Base-by-base conservation (phyloP, 2,888 invertebrate species). In the Theretra japonica region DNA sequence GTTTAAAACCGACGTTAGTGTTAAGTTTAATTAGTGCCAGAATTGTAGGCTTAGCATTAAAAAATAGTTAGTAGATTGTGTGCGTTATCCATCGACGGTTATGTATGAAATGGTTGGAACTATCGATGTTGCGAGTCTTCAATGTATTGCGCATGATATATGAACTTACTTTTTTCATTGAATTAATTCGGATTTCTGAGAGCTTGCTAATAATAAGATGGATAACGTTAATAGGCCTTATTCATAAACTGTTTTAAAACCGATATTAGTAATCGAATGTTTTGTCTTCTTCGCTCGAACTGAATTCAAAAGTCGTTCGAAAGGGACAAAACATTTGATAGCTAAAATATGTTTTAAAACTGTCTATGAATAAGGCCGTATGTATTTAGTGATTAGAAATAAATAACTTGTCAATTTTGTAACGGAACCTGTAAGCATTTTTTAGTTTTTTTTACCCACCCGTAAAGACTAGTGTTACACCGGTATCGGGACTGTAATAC, bases 1-100 rank as follows among this genome's bases (percentile, higher is more conserved):
- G 81, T 82, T 79, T 60, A 72, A 79, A 82, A 83, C 81, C 78
- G 79, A 72, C 60, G 50, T 75, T 77, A 76, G n/a, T 75, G 74
- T 75, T 74, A 57, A 75, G 75, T 73, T 71, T n/a, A 69, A 56
- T 65, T 73, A 73, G 73, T 70, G 70, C 70, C 73, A 70, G 68
- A 73, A 59, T 30, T 69, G 56, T 58, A 56, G 62, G 65, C 56
- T 69, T 68, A 53, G n/a, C 53, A 4, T n/a, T 1, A 53, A 53
- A 17, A 6, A 41, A 41, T 57, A 69, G n/a, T 62, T 65, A 65
- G 69, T 71, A 50, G 60, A 70, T 72, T 28, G 21, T 57, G 57
- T 57, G 23, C 58, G 58, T 58, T 58, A 25, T 58, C 58, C 58
- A 58, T 58, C 23, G 17, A 28, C 17, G 58, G 25, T 28, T 58